Percentiles rank a stretch among this genome's conserved stretches.
These are phyloP conservation scores for Mechanitis messenoides DNA, from an alignment of 2,888 invertebrate genomes.

Conservation along the genomic window DNA sequence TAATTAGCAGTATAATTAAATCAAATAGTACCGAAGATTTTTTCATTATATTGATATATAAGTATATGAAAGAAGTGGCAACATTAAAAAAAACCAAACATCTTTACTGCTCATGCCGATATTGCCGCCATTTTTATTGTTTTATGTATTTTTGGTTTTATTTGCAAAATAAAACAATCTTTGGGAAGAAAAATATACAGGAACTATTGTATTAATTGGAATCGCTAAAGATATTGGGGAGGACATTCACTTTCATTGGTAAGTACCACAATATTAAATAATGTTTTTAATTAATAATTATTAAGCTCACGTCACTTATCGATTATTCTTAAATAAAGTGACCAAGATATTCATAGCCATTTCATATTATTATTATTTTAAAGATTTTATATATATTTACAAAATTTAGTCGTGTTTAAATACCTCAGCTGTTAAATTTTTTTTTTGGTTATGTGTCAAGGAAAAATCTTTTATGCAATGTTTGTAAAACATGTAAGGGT, in stretches of 20 bases:
- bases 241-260: constrained; percentile 10
- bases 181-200: constrained; percentile 8
- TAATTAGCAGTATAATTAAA: no score
- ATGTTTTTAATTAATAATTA: constrained; percentile 9
- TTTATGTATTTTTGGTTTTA: constrained; percentile 33
- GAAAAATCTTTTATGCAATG: neutral
- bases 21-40: no score
- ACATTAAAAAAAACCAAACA: constrained; percentile 22
- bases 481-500: neutral
- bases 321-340: constrained; percentile 34
- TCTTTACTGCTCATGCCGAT: constrained; percentile 29
- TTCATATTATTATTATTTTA: no score
- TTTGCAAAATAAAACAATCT: constrained; percentile 30
- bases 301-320: constrained; percentile 42
- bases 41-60: no score
- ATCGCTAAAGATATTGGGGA: neutral
- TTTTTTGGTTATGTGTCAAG: constrained; percentile 1
- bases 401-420: no score
- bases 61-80: constrained; percentile 8
- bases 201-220: neutral
- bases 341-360: no score
- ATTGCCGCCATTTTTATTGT: constrained; percentile 65
- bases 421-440: neutral
- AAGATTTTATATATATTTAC: no score
- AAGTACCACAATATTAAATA: constrained; percentile 21